Evolutionary conservation across 1,140 invertebrate genomes (phyloP), one percentile per base, ranked within the genome.

Genomic region (Leptonema lineaticorne): DNA sequence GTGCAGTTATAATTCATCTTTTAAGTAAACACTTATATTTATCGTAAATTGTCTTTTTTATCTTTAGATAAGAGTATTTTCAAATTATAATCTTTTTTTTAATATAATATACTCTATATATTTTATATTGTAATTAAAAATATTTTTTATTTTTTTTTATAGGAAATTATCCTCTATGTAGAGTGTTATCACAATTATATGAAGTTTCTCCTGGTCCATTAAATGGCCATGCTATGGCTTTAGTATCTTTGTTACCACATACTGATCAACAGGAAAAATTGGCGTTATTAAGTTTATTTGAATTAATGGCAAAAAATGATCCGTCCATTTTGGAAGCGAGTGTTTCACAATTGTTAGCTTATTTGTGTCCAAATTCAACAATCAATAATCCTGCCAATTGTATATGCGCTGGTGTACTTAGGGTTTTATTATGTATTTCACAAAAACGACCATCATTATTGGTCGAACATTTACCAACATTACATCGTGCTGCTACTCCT

Each of bases 131-230:
- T 5, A 6, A 33, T 11, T 6, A 33, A 6, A 33, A 6, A 33
- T 6, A 33, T 60, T 60, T 9, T 37, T 22, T 62, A 48, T 56
- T 41, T 56, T 70, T 69, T 69, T 53, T 79, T 81, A 27, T 72
- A 92, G 90, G 88, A 62, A 96, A 96, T 80, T 94, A 94, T 77
- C 87, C 90, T 0, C 81, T 96, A 16, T 89, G 91, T 63, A 82
- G 92, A 57, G 92, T 96, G 20, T 83, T 96, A 48, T 92, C 92
- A 0, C 92, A 94, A 79, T 88, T 96, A 22, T 96, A 95, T 80
- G 87, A 89, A 74, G 90, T 94, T 7, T 93, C 92, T 65, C 89
- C 89, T 16, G 90, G 94, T 74, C 89, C 92, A 0, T 86, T 96
- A 41, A 88, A 93, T 69, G 91, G 92, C 3, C 91, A 94, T 81